Percentiles rank a stretch among this genome's conserved stretches.
These are phyloP conservation scores for Lathronympha strigana DNA, from an alignment of 2,888 invertebrate genomes.

Conservation along the genomic window DNA sequence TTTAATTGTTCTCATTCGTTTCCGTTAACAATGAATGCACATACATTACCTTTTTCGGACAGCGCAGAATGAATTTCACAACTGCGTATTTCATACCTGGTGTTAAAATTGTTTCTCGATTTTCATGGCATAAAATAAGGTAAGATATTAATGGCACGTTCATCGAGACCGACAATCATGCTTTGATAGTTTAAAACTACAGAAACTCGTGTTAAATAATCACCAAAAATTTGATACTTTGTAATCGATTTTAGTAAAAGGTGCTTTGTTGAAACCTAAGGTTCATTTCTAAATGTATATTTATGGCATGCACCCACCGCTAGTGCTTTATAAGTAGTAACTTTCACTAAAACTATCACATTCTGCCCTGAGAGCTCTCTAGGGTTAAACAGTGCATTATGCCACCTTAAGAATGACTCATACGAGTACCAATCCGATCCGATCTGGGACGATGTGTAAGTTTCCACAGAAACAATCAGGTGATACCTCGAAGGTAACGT, in stretches of 20 bases:
- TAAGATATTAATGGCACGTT: not conserved
- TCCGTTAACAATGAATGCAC: conserved; percentile 3
- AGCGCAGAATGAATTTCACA: not conserved
- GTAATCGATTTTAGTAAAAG: too few relatives aligned
- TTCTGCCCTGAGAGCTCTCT: not conserved
- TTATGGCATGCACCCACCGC: not conserved
- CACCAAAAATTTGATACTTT: too few relatives aligned
- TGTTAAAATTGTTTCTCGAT: not conserved
- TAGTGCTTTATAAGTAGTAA: not conserved
- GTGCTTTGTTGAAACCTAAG: too few relatives aligned
- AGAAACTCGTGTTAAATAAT: too few relatives aligned
- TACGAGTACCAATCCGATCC: too few relatives aligned
- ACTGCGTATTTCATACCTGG: not conserved
- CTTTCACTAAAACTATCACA: not conserved
- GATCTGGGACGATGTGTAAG: too few relatives aligned
- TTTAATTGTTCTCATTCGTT: not conserved
- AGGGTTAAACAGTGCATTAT: conserved; percentile 35
- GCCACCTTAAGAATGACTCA: too few relatives aligned
- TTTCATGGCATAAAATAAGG: not conserved
- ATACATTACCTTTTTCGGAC: not conserved
- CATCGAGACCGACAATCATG: too few relatives aligned
- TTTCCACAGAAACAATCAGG: too few relatives aligned
- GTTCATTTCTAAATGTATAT: too few relatives aligned
- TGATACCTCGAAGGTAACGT: too few relatives aligned
- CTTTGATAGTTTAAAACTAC: too few relatives aligned